Evolutionary conservation across 2,888 invertebrate species (phyloP).

Genomic region (Synergus laeviventris): DNA sequence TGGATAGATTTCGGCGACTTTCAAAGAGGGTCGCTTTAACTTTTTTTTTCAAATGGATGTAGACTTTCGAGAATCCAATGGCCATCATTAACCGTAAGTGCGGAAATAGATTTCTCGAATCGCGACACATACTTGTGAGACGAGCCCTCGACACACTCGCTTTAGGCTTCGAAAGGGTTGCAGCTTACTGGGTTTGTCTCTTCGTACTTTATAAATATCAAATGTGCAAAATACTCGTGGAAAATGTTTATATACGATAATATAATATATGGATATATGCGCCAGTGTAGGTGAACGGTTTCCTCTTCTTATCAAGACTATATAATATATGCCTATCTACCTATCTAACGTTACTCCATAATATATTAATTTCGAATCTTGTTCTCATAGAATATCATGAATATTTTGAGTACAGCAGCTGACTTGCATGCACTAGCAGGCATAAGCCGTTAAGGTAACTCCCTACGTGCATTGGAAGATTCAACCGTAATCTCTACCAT

Average conservation of each 20-base stretch:
- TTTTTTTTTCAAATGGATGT: constrained; percentile 43
- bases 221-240: constrained; percentile 75
- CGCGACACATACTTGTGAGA: constrained; percentile 63
- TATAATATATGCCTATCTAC: constrained; percentile 69
- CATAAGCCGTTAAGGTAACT: constrained; percentile 72
- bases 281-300: constrained; percentile 51
- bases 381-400: constrained; percentile 69
- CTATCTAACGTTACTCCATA: constrained; percentile 66
- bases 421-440: constrained; percentile 66
- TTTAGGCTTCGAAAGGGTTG: constrained; percentile 55
- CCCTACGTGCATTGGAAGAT: constrained; percentile 46
- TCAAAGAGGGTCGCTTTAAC: constrained; percentile 35
- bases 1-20: constrained; percentile 40
- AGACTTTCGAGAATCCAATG: constrained; percentile 20
- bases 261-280: constrained; percentile 62
- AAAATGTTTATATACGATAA: constrained; percentile 65
- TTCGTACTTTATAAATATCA: constrained; percentile 66
- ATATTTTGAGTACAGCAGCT: constrained; percentile 71
- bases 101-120: constrained; percentile 38
- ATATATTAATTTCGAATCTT: constrained; percentile 74
- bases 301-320: constrained; percentile 69
- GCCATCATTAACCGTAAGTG: background rate
- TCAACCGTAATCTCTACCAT: constrained; percentile 29
- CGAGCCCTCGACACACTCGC: constrained; percentile 60
- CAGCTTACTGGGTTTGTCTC: constrained; percentile 44